phyloP scores from a whole-genome alignment of 2,797 vertebrate species.

The Tragelaphus oryx region DNA sequence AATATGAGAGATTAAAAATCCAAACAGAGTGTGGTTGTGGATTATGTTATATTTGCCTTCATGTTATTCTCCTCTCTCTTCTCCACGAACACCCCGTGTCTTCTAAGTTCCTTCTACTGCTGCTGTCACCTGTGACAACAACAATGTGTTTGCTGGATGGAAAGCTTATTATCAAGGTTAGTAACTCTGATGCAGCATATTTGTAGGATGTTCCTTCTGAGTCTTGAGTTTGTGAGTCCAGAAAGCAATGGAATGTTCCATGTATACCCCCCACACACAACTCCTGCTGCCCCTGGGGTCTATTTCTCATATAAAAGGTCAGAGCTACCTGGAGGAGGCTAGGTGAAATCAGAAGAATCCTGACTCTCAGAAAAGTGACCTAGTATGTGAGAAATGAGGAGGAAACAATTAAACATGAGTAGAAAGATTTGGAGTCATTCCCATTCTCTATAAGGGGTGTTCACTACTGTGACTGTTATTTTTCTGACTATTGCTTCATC shows the following conservation, averaged over 20 bases:
- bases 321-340: not conserved
- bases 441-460: not conserved
- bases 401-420: not conserved
- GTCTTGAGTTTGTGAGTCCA: not conserved
- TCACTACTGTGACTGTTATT: not conserved
- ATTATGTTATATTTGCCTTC: not conserved
- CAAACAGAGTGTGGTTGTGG: not conserved
- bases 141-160: not conserved
- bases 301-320: conserved; percentile 29
- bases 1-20: not conserved
- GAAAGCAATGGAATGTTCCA: conserved; percentile 9
- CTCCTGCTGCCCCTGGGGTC: not conserved
- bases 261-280: not conserved
- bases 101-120: not conserved
- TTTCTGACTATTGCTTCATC: not conserved
- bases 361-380: conserved; percentile 56
- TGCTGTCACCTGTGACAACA: not conserved
- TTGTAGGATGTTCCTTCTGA: not conserved
- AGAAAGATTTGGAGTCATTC: not conserved
- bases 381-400: conserved; percentile 49
- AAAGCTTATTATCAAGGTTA: not conserved
- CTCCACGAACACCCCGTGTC: not conserved
- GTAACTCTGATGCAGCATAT: not conserved
- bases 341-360: not conserved
- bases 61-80: not conserved